Evolutionary conservation across 2,113 vertebrate species (phyloP).

Genomic region (Scytalopus superciliaris): DNA sequence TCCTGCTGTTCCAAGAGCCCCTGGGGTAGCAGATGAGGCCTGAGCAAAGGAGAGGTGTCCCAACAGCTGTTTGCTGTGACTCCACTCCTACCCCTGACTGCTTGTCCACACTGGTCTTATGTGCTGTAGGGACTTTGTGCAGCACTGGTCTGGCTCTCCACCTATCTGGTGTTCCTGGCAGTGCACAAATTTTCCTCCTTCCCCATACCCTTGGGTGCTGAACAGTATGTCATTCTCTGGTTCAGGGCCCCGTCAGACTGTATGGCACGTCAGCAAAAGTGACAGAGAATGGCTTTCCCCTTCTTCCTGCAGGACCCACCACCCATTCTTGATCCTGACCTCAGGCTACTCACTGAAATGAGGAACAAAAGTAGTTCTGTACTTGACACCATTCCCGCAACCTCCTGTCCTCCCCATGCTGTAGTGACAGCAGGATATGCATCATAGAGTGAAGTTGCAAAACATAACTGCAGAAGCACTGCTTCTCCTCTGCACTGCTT

Average conservation of each 20-base stretch:
- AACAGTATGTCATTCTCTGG: not conserved
- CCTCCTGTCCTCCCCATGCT: not conserved
- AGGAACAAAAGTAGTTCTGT: not conserved
- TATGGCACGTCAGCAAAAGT: not conserved
- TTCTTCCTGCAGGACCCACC: not conserved
- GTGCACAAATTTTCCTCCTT: not conserved
- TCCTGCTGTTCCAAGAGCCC: not conserved
- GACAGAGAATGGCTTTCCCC: not conserved
- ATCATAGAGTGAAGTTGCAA: not conserved
- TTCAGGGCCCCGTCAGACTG: not conserved
- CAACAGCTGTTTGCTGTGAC: not conserved
- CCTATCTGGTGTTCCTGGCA: not conserved
- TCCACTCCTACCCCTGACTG: not conserved
- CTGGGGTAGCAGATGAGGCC: too few species aligned
- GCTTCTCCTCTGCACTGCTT: not conserved
- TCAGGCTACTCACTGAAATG: not conserved
- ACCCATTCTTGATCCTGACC: not conserved
- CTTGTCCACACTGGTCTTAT: not conserved
- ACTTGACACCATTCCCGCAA: not conserved
- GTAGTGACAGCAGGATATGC: not conserved
- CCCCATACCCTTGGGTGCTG: not conserved
- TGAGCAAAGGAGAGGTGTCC: not conserved
- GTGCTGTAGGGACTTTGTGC: fast-evolving
- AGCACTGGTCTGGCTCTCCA: not conserved
- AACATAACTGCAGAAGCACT: not conserved